Evolutionary conservation across 2,113 vertebrate genomes (phyloP), one percentile per base, ranked within the genome.

Genomic region (Calidris pugnax): DNA sequence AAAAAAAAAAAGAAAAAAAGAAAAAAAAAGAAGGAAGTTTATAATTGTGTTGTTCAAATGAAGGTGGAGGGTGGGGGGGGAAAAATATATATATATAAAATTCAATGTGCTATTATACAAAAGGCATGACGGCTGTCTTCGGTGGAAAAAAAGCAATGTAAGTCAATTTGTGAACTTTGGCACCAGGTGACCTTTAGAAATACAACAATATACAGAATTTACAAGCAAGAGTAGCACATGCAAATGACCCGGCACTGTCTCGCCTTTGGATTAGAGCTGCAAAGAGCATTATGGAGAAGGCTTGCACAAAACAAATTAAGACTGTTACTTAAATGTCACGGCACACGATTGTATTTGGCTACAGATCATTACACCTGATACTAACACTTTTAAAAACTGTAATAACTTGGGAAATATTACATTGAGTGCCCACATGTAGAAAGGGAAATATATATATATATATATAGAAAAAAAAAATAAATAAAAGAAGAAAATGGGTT

Each of bases 141-240:
- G 26, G 94, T 85, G 97, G 94, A 62, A 67, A 85, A 84, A 97
- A 97, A 98, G 98, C 98, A 96, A 97, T 95, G 95, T 92, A 96
- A 99, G 98, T 99, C 99, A 99, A 99, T 99, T 99, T 99, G 99
- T 99, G 99, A 99, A 99, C 99, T 99, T 98, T 99, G 99, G 99
- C 99, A 99, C 98, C 59, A 9, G 91, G 94, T 98, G 99, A 99
- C 99, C 99, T 99, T 99, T 99, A 99, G 97, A 98, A 98, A 98
- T 98, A 98, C 98, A 98, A 98, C 98, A 98, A 98, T 97, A 97
- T 97, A 97, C 95, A 90, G 98, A 98, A 98, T 98, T 98, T 99
- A 98, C 98, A 98, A 98, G 98, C 98, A 92, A 97, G 77, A 97
- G 97, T 80, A 94, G 97, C 94, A 97, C 98, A 98, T 98, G 98